Percentiles rank a stretch among this genome's conserved stretches.
Conservation (phyloP, 2,888 invertebrate genomes). For the Ormyrus pomaceus region DNA sequence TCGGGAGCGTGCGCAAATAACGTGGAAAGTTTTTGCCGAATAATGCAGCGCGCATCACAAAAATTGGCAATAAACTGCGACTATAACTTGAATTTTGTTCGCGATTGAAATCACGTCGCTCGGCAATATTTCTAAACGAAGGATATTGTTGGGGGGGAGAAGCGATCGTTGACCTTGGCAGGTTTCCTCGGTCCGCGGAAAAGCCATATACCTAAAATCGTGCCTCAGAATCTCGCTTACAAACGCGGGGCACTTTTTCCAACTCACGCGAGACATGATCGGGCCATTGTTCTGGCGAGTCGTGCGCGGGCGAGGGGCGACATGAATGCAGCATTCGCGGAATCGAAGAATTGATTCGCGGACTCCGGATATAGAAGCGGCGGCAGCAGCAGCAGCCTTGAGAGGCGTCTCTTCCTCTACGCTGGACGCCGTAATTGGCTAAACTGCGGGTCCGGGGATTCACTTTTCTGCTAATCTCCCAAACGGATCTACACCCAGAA, state of each 20-base stretch:
- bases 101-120: too few species aligned
- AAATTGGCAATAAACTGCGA: too few species aligned
- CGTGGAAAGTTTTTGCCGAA: too few species aligned
- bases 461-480: constrained; percentile 42
- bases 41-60: too few species aligned
- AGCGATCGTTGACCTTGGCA: too few species aligned
- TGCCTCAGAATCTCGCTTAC: too few species aligned
- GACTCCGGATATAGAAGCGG: constrained; percentile 29
- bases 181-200: too few species aligned
- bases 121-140: too few species aligned
- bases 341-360: constrained; percentile 53
- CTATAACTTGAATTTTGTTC: too few species aligned
- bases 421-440: constrained; percentile 39
- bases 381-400: constrained; percentile 12
- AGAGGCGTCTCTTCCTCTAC: background rate
- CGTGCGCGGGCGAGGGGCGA: constrained; percentile 36
- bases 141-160: too few species aligned
- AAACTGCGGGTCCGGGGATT: constrained; percentile 15
- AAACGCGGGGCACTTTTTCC: background rate
- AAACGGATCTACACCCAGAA: constrained; percentile 35
- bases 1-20: background rate
- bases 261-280: constrained; percentile 33
- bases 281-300: constrained; percentile 42
- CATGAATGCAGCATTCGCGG: constrained; percentile 32
- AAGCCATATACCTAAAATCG: too few species aligned